Evolutionary conservation across 2,113 vertebrate genomes (phyloP).

Genomic region (Percina caprodes): DNA sequence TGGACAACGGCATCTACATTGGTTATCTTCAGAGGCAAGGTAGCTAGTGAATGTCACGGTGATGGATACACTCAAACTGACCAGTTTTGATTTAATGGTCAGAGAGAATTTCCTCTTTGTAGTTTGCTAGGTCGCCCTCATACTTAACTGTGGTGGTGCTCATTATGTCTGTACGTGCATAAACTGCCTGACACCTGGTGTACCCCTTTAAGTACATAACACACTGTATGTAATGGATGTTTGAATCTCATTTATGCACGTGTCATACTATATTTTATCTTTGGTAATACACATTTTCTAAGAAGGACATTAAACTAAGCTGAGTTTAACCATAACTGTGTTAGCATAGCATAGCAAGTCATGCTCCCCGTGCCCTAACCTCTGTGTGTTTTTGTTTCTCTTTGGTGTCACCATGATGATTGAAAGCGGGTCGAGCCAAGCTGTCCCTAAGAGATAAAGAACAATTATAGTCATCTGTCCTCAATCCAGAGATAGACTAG

Average conservation of each 20-base stretch:
- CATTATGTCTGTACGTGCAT: background rate
- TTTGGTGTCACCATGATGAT: conserved; percentile 60
- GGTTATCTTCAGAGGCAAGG: background rate
- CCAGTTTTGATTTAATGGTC: background rate
- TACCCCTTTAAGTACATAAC: background rate
- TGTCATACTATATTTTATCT: background rate
- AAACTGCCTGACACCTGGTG: conserved; percentile 11
- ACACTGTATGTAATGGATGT: background rate
- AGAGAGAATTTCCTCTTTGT: background rate
- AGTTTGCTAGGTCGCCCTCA: background rate
- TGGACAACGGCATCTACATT: background rate
- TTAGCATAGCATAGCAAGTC: conserved; percentile 18
- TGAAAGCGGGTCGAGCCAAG: conserved; percentile 77
- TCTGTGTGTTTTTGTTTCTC: conserved; percentile 62
- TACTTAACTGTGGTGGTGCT: background rate
- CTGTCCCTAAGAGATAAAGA: conserved; percentile 82
- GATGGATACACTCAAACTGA: background rate
- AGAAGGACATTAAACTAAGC: background rate
- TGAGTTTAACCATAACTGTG: background rate
- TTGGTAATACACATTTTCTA: background rate
- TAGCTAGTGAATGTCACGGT: background rate
- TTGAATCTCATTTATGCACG: background rate
- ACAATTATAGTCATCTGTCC: conserved; percentile 86
- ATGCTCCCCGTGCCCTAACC: conserved; percentile 37
- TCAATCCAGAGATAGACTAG: conserved; percentile 86